A percentile compares a stretch with the other conserved stretches of the same genome.
phyloP scores from a whole-genome alignment of 2,797 vertebrate genomes.

The Acrocephalus scirpaceus region DNA sequence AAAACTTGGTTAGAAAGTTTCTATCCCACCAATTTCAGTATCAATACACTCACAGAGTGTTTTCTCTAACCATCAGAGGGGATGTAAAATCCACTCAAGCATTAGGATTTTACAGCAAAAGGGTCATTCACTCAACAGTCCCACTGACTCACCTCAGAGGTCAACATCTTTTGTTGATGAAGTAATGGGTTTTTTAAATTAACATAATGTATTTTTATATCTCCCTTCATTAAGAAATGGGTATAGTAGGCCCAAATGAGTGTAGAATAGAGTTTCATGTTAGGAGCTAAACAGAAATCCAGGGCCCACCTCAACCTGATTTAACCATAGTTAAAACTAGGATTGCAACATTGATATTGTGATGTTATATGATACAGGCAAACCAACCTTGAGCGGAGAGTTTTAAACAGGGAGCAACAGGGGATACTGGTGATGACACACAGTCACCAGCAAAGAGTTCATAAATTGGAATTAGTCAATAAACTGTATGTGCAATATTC shows the following conservation, averaged over 20 bases:
- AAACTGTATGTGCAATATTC: neutral
- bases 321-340: neutral
- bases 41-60: neutral
- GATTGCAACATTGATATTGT: neutral
- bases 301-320: neutral
- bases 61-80: neutral
- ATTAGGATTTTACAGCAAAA: neutral
- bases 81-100: neutral
- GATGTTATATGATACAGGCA: neutral
- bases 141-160: neutral
- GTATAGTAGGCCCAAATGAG: neutral
- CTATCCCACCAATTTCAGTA: neutral
- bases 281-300: neutral
- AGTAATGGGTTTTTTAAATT: neutral
- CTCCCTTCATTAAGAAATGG: neutral
- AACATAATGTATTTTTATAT: neutral
- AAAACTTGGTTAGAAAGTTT: neutral
- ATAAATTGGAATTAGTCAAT: neutral
- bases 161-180: neutral
- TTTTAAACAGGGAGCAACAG: accelerated
- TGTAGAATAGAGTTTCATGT: neutral
- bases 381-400: neutral
- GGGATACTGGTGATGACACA: neutral
- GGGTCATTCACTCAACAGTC: neutral
- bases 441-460: neutral